These are phyloP conservation scores for Oscheius sp. DNA, from an alignment of 2,888 invertebrate genomes.

Conservation along the genomic window DNA sequence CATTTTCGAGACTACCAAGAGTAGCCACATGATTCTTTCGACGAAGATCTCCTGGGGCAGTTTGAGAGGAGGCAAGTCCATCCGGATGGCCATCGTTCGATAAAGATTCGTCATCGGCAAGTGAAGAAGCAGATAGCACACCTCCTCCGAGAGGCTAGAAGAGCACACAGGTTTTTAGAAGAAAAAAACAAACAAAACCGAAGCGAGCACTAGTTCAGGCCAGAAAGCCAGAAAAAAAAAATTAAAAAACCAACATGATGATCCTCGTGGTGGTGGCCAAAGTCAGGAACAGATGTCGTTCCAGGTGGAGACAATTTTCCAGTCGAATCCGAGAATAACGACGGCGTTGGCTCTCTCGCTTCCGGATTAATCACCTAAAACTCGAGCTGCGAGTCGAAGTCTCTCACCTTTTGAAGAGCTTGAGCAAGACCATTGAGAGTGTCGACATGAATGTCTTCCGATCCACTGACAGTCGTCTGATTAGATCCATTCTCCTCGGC, in stretches of 20 bases:
- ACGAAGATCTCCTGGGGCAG: slow-evolving; percentile 31
- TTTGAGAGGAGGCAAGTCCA: slow-evolving; percentile 35
- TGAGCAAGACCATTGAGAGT: slow-evolving; percentile 62
- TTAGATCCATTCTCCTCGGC: slow-evolving; percentile 30
- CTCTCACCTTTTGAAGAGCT: slow-evolving; percentile 61
- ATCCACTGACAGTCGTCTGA: slow-evolving; percentile 33
- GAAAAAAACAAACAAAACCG: background rate
- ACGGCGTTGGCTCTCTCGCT: slow-evolving; percentile 51
- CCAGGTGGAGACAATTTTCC: slow-evolving; percentile 2
- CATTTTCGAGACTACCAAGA: slow-evolving; percentile 52
- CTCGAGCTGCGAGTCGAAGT: no score
- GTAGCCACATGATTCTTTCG: slow-evolving; percentile 44
- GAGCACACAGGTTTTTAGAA: slow-evolving; percentile 21
- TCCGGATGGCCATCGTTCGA: slow-evolving; percentile 27
- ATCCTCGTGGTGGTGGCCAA: slow-evolving; percentile 15
- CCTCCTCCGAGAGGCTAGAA: slow-evolving; percentile 9
- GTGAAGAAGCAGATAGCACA: slow-evolving; percentile 22
- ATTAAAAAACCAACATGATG: background rate
- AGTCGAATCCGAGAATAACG: background rate
- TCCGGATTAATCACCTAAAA: slow-evolving; percentile 58
- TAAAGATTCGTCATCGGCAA: slow-evolving; percentile 16
- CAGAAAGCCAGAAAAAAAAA: background rate
- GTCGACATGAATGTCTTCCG: slow-evolving; percentile 56
- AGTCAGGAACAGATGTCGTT: slow-evolving; percentile 6
- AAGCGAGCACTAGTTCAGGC: background rate